Conservation (phyloP, 2,797 vertebrate species). For the Streptopelia turtur region DNA sequence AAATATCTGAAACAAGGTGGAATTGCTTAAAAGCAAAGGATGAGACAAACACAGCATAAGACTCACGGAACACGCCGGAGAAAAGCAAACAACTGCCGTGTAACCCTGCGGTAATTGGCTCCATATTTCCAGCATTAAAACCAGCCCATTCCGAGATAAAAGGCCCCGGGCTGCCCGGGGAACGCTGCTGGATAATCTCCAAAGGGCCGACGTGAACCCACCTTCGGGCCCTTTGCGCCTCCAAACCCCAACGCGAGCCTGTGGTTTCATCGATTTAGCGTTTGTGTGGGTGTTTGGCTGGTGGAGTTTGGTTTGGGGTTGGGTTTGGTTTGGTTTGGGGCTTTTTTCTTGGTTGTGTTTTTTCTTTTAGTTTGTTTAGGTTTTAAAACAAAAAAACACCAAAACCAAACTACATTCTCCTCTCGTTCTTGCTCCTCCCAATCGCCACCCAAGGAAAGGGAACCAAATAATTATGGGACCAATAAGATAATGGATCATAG, state of each 20-base stretch:
- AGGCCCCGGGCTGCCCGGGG: background rate
- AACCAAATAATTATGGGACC: background rate
- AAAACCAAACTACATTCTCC: background rate
- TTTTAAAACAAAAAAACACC: no score
- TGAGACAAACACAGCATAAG: background rate
- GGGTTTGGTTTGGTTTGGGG: no score
- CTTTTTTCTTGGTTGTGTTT: background rate
- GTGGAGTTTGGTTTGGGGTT: background rate
- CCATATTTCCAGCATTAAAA: background rate
- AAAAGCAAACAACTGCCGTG: background rate
- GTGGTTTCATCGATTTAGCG: background rate
- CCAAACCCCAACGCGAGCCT: background rate
- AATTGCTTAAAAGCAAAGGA: background rate
- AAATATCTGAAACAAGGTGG: background rate
- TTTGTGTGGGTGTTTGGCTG: no score
- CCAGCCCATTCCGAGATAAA: background rate
- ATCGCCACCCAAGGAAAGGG: background rate
- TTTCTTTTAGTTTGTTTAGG: no score
- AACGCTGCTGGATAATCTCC: background rate
- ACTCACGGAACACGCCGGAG: background rate
- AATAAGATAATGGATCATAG: rapidly evolving
- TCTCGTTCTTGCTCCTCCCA: background rate
- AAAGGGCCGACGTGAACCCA: background rate
- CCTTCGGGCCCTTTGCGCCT: background rate
- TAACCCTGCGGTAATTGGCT: background rate